Base-by-base conservation (phyloP, 2,113 vertebrate species). In the Cynopterus brachyotis region DNA sequence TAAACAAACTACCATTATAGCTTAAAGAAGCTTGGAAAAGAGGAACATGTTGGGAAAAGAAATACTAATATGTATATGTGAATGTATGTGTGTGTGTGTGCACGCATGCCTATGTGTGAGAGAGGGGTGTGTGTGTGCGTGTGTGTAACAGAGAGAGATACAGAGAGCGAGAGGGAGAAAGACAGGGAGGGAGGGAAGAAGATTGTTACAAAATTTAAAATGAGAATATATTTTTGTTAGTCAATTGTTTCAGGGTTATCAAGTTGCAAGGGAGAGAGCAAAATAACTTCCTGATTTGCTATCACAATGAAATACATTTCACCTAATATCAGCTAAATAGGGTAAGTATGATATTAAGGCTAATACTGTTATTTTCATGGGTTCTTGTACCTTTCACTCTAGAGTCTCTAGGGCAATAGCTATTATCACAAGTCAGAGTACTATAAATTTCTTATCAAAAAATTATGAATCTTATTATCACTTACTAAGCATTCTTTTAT, bases 401-500 rank as follows among this genome's bases (percentile, higher is more conserved):
- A 26, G 37, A 64, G 42, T 69, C 30, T 79, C 50, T 64, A 47
- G 35, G 66, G 9, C 87, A 96, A 91, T 50, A 24, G 10, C 37
- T 72, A 6, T 55, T 78, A 95, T 80, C 64, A 91, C 45, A 53
- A 11, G 70, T 88, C n/a, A 95, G 45, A 95, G 47, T 2, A 37
- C 12, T 94, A 4, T 35, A 82, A 73, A 87, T 90, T 59, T 88
- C 35, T 85, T 42, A 69, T 53, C 32, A 89, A 84, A 78, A 83
- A 95, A 80, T 16, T 55, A 30, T 42, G 93, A 84, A 86, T 67
- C 45, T 90, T 89, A 83, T 26, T 40, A 80, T 88, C 60, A 89
- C 28, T 75, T 95, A 81, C n/a, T 45, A 88, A 95, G 89, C 45
- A 94, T 37, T 4, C 9, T 59, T 96, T 96, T 96, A 50, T 26